phyloP scores from a whole-genome alignment of 2,113 vertebrate genomes.

The Rhea pennata region DNA sequence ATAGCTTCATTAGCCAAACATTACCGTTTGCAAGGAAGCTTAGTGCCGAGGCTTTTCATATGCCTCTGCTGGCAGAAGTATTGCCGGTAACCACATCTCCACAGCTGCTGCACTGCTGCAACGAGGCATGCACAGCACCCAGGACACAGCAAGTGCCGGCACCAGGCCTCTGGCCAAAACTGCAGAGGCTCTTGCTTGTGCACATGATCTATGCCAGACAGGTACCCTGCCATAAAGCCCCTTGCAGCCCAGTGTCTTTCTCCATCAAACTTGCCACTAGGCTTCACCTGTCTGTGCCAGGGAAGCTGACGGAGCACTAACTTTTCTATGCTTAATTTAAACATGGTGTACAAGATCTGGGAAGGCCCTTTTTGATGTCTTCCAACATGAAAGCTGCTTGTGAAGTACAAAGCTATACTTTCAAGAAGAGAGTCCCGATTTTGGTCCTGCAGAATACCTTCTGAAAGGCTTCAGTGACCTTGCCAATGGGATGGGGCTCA shows the following conservation, averaged over 20 bases:
- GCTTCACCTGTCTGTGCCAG: neutral
- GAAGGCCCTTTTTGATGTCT: neutral
- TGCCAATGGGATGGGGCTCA: neutral
- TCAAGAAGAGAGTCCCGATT: neutral
- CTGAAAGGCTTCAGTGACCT: neutral
- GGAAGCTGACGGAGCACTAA: neutral
- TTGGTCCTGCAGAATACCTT: neutral
- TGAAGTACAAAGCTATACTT: neutral
- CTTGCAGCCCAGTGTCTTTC: neutral
- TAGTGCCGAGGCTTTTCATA: neutral
- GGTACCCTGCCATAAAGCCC: neutral
- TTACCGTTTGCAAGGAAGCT: neutral
- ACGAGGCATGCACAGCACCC: accelerated
- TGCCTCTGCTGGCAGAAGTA: neutral
- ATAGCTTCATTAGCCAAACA: neutral
- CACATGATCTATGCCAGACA: accelerated
- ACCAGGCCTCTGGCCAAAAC: neutral
- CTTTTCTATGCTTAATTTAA: neutral
- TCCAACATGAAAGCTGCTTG: neutral
- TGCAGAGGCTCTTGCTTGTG: neutral
- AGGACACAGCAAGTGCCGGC: too few relatives aligned
- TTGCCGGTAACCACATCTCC: neutral
- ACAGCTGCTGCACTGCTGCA: accelerated
- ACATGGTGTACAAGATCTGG: neutral
- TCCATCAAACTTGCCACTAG: neutral